Conservation (phyloP, 1,140 invertebrate species). For the Pseudomyrmex gracilis region DNA sequence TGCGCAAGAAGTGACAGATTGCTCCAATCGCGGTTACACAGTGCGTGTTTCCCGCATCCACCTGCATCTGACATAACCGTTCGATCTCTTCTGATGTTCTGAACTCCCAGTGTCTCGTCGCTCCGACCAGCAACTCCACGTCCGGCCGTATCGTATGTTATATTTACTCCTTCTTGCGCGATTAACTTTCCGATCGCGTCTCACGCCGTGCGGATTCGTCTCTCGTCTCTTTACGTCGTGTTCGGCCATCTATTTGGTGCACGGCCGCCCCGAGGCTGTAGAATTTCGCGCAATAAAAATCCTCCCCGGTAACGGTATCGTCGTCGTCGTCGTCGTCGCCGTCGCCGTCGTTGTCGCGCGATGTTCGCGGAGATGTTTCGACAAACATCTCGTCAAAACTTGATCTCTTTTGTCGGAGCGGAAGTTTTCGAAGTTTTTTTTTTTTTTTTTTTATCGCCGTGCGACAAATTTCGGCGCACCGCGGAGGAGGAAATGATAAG, state of each 20-base stretch:
- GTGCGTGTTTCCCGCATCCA: not conserved
- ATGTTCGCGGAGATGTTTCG: no score
- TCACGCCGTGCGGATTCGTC: not conserved
- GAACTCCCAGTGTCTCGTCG: not conserved
- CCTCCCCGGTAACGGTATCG: not conserved
- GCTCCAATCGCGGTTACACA: not conserved
- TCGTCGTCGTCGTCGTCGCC: no score
- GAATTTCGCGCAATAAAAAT: slow-evolving; percentile 7
- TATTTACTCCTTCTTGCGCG: not conserved
- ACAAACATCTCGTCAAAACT: not conserved
- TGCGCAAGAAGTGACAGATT: slow-evolving; percentile 12
- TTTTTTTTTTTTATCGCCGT: not conserved
- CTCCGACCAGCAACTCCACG: slow-evolving; percentile 3
- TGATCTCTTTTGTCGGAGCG: not conserved
- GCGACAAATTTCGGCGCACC: not conserved
- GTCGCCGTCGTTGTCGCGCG: no score
- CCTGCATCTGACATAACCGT: slow-evolving; percentile 38
- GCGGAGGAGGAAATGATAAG: slow-evolving; percentile 7
- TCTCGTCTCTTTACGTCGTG: no score
- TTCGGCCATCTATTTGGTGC: not conserved
- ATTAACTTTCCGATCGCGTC: not conserved
- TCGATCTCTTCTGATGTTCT: slow-evolving; percentile 24
- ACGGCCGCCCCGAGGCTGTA: not conserved
- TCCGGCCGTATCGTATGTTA: not conserved
- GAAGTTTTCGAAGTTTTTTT: no score